Evolutionary conservation across 2,797 vertebrate genomes (phyloP), one percentile per base, ranked within the genome.

Genomic region (Lateolabrax maculatus): DNA sequence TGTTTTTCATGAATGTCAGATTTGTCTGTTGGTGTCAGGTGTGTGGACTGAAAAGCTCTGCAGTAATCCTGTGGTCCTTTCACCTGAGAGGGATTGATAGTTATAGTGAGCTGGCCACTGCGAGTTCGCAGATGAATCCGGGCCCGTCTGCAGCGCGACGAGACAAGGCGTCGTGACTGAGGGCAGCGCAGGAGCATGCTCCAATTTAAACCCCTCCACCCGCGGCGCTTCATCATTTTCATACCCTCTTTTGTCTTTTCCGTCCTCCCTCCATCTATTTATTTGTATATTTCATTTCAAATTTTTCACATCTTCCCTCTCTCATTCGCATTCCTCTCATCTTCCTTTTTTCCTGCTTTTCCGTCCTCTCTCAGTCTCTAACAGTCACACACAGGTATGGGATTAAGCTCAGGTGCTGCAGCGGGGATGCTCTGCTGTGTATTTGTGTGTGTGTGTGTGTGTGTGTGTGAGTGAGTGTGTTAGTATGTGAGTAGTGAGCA

Each of bases 41-140:
- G 68, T 67, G 66, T 49, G 85, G 65, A 75, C 51, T 25, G 58
- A 74, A 62, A 37, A 36, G 84, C 84, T 81, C 71, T 66, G 66
- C 85, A 16, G 79, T 79, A 87, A 91, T 87, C 87, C 85, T 77
- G 67, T 11, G 71, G 37, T 87, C 84, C 41, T 83, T 73, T 86
- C 89, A 89, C 87, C 86, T 89, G 71, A 85, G 85, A 87, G 81
- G 66, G 69, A 86, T 74, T 85, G 87, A 85, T 77, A 75, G 87
- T 80, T 75, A 75, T 31, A 81, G 77, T 58, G 87, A 86, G 82
- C 72, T 15, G 80, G 80, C 80, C 75, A 39, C 73, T 68, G 75
- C 34, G 11, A 61, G 75, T 80, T 67, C 70, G 75, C 75, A 62
- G 48, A 85, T 75, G 81, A 81, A 71, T 79, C 75, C 39, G 21